A percentile compares a stretch with the other conserved stretches of the same genome.
phyloP scores from a whole-genome alignment of 2,888 invertebrate genomes.

The Hirtodrosophila duncani region DNA sequence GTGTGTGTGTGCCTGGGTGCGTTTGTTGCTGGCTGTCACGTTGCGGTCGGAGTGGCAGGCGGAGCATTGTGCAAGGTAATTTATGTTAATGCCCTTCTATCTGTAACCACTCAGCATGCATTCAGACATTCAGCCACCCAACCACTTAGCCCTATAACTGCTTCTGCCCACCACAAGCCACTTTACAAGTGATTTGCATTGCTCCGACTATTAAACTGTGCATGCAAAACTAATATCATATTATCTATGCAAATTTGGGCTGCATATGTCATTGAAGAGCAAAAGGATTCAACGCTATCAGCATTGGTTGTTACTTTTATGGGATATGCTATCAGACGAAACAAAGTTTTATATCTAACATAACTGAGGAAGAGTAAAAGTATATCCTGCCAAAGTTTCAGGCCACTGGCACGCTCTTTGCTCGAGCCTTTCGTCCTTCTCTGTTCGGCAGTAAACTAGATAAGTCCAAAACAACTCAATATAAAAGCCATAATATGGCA shows the following conservation, averaged over 20 bases:
- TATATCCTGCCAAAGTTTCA: slow-evolving; percentile 36
- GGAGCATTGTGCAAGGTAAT: slow-evolving; percentile 67
- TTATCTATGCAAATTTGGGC: slow-evolving; percentile 41
- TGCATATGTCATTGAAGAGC: no score
- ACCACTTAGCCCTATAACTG: slow-evolving; percentile 28
- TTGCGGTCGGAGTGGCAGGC: slow-evolving; percentile 29
- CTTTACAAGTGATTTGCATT: slow-evolving; percentile 70
- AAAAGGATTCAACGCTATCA: no score
- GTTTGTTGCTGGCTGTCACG: slow-evolving; percentile 35
- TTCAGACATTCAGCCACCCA: slow-evolving; percentile 24
- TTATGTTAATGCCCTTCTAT: slow-evolving; percentile 66
- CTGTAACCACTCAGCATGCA: slow-evolving; percentile 36
- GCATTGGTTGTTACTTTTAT: no score
- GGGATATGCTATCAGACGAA: no score
- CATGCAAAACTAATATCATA: slow-evolving; percentile 63
- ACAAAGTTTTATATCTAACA: slow-evolving; percentile 41
- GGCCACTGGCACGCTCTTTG: slow-evolving; percentile 34
- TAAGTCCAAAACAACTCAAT: slow-evolving; percentile 74
- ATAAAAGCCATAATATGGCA: slow-evolving; percentile 73
- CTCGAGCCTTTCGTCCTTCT: slow-evolving; percentile 32
- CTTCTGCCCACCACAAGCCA: slow-evolving; percentile 35
- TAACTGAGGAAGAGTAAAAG: slow-evolving; percentile 31
- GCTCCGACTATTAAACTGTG: slow-evolving; percentile 39
- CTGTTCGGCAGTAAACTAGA: slow-evolving; percentile 62
- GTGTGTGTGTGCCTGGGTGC: slow-evolving; percentile 26